Base-by-base conservation (phyloP, 2,113 vertebrate genomes). In the Tachuris rubrigastra region DNA sequence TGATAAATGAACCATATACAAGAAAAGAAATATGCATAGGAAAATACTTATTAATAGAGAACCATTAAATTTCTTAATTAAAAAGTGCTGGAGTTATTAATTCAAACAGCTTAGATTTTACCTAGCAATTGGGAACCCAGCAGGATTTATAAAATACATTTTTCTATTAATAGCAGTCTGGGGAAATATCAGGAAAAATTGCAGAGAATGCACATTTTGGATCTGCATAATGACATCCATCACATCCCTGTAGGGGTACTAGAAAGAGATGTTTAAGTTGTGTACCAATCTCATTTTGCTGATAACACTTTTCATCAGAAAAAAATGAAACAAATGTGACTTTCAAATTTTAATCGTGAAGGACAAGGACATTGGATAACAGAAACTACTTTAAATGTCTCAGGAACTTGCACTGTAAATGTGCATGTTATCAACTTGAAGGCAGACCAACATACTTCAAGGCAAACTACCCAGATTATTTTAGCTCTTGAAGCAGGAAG, bases 301-400 rank as follows among this genome's bases (percentile, higher is more conserved):
- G 95, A 94, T 92, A 96, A 87, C 88, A 86, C 81, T 94, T 97
- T 96, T 92, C 78, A 75, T 91, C 76, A 94, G 65, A 90, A 94
- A 94, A 91, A 91, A 85, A 90, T 91, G 95, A 94, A 96, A 96
- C 85, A 96, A 94, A 95, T 93, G 74, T 95, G 94, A 96, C 93
- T 97, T 97, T 96, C 85, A 96, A 63, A 95, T 95, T 93, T 82
- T 93, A 94, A 96, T 97, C 96, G 93, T 86, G 88, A 96, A 80
- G 94, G 95, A 94, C 94, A 96, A 97, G 92, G 92, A 85, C 89
- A 79, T 3, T 90, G 91, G 77, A 75, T 90, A 96, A 78, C 86
- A 93, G 85, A 30, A 96, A 73, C 80, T 44, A 76, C 67, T 92
- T 95, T 62, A 94, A 93, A 90, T 46, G 71, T 92, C 75, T 91